Percentiles rank a stretch among this genome's conserved stretches.
Conservation (phyloP, 2,113 vertebrate species). For the Sinocyclocheilus anshuiensis region DNA sequence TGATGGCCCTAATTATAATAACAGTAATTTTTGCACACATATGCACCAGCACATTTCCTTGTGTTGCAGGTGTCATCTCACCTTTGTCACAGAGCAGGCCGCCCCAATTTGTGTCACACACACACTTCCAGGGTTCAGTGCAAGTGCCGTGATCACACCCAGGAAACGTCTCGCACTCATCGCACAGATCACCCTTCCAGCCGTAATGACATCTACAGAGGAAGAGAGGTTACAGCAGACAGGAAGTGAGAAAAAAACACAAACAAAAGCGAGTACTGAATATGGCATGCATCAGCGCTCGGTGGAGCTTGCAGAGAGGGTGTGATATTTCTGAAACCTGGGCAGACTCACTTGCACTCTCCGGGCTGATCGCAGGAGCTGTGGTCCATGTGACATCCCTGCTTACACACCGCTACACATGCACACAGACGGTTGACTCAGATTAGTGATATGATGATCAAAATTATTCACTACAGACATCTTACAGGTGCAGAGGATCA, state of each 20-base stretch:
- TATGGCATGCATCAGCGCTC: background rate
- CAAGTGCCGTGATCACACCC: slow-evolving; percentile 82
- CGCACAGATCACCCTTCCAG: slow-evolving; percentile 77
- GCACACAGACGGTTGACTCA: slow-evolving; percentile 41
- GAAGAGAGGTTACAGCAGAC: background rate
- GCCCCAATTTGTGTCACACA: slow-evolving; percentile 84
- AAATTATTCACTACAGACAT: background rate
- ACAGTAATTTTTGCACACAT: background rate
- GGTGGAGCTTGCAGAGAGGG: background rate
- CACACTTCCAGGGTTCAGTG: slow-evolving; percentile 80
- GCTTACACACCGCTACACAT: slow-evolving; percentile 74
- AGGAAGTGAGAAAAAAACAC: background rate
- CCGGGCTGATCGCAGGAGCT: slow-evolving; percentile 74
- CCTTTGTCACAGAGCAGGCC: slow-evolving; percentile 85
- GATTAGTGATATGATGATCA: slow-evolving; percentile 5
- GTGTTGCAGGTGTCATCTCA: slow-evolving; percentile 51
- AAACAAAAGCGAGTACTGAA: background rate
- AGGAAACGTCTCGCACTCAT: slow-evolving; percentile 78
- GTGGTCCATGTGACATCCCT: slow-evolving; percentile 73
- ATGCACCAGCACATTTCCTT: background rate
- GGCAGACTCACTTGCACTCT: slow-evolving; percentile 77
- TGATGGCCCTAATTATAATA: background rate
- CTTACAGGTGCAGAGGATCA: background rate
- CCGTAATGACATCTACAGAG: slow-evolving; percentile 79
- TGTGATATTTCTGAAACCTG: background rate